phyloP scores from a whole-genome alignment of 2,113 vertebrate genomes.

The human (Homo sapiens) region GRCh38 chr1:100247001-100247500 shows the following conservation, averaged over 20 bases:
- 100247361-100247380: neutral
- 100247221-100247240: neutral
- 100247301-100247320: neutral
- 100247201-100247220: constrained; percentile 13
- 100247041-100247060: neutral
- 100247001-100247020: neutral
- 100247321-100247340: neutral
- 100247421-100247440: too few relatives aligned
- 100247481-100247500: too few relatives aligned
- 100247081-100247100: neutral
- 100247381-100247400: neutral
- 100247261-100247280: neutral
- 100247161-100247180: neutral
- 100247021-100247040: neutral
- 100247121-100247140: neutral
- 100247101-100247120: neutral
- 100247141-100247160: neutral
- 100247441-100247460: too few relatives aligned
- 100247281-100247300: neutral
- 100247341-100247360: neutral
- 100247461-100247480: too few relatives aligned
- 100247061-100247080: neutral
- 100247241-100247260: neutral
- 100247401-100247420: constrained; percentile 23
- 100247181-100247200: constrained; percentile 14